Evolutionary conservation across 1,140 invertebrate species (phyloP), one percentile per base, ranked within the genome.

Genomic region (Bombus pascuorum): DNA sequence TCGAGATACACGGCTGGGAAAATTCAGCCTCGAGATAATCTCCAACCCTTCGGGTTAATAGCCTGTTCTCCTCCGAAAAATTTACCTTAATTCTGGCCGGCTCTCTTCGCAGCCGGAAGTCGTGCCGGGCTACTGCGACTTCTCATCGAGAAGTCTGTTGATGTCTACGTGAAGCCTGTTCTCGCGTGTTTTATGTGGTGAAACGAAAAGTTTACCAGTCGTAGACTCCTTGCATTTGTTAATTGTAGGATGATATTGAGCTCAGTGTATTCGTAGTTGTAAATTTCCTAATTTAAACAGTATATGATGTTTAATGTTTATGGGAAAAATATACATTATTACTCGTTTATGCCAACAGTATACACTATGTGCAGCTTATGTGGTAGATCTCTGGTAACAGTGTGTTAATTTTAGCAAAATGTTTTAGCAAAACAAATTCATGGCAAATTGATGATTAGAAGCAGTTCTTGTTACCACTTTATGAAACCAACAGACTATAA

Each of bases 21-120:
- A 84, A 84, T 79, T 59, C 75, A 70, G 53, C 65, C 28, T 32
- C 44, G 15, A 83, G 65, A 77, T 83, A 70, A 83, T 83, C 81
- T 78, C 18, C 8, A 57, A 76, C n/a, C 47, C 62, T 74, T 28
- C 15, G 32, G 42, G 59, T 62, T 77, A 83, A 83, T 78, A 39
- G 74, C 34, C 9, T 32, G 34, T 53, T 57, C 53, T n/a, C n/a
- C 37, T 76, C 53, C 22, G 32, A 70, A 83, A 78, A 83, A 78
- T 77, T 77, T 37, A 57, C 37, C 42, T 32, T 77, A 32, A 78
- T 37, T 25, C 65, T 3, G 18, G 25, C 6, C 12, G 47, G 34
- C 68, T 57, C 34, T 53, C 34, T 53, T 44, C 34, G 79, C 53
- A 22, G 37, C 28, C 53, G 34, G 44, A 73, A 71, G 32, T n/a